phyloP scores from a whole-genome alignment of 2,888 invertebrate genomes.

The Deilephila porcellus region DNA sequence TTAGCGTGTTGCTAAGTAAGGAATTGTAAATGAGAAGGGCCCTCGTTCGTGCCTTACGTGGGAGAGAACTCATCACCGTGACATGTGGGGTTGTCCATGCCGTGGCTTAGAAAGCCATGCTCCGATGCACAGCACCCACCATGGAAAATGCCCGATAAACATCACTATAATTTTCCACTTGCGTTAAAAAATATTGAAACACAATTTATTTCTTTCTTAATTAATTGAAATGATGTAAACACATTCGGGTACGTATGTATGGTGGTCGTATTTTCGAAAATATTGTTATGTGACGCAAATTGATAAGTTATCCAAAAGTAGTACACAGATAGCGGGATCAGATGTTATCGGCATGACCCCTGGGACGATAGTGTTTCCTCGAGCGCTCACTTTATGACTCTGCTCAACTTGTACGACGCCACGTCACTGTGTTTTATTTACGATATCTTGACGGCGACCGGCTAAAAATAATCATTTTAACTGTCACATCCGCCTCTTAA shows the following conservation, averaged over 20 bases:
- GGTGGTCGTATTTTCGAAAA: constrained; percentile 53
- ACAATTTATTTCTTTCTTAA: background rate
- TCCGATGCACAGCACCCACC: constrained; percentile 65
- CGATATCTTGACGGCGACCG: constrained; percentile 57
- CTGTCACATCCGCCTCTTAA: constrained; percentile 57
- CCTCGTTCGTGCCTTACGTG: constrained; percentile 14
- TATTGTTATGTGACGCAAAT: constrained; percentile 72
- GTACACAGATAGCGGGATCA: constrained; percentile 64
- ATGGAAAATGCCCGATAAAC: constrained; percentile 66
- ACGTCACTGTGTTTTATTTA: constrained; percentile 70
- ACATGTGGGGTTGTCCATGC: constrained; percentile 81
- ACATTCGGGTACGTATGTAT: constrained; percentile 31
- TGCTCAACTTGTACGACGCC: constrained; percentile 73
- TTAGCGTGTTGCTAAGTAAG: constrained; percentile 3
- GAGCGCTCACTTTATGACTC: constrained; percentile 64
- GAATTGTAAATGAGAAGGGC: constrained; percentile 16
- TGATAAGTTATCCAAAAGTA: constrained; percentile 78
- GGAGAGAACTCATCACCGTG: constrained; percentile 69
- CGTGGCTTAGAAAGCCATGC: constrained; percentile 74
- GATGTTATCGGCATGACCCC: constrained; percentile 70
- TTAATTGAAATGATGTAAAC: constrained; percentile 9
- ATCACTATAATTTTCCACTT: constrained; percentile 53
- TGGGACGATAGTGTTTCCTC: constrained; percentile 62
- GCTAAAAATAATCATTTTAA: constrained; percentile 61
- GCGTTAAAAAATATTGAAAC: constrained; percentile 30